Conservation (phyloP, 2,888 invertebrate species). For the Scelioninae gen. 1 region DNA sequence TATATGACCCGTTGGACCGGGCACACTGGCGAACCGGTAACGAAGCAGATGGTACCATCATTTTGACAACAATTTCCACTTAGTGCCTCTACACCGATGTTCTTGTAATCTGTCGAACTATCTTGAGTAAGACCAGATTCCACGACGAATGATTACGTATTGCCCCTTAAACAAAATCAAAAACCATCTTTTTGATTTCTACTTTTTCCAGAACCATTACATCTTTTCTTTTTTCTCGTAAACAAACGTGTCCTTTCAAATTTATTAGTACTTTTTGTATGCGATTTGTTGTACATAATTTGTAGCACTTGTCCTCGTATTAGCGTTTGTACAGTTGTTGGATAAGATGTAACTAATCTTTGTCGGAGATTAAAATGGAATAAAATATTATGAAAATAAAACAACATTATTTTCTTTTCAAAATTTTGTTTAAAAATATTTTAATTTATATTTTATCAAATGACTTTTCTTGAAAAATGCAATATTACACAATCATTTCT, state of each 20-base stretch:
- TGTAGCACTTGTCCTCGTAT: slow-evolving; percentile 35
- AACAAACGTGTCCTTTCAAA: slow-evolving; percentile 27
- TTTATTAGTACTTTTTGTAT: slow-evolving; percentile 43
- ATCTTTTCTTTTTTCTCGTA: slow-evolving; percentile 21
- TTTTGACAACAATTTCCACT: slow-evolving; percentile 84
- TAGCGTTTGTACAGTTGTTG: neutral
- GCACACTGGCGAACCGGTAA: slow-evolving; percentile 76
- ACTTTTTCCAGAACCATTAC: slow-evolving; percentile 1
- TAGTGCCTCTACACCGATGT: slow-evolving; percentile 81
- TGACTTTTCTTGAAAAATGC: no score
- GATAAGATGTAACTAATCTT: slow-evolving; percentile 33
- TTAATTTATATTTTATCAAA: no score
- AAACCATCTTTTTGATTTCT: slow-evolving; percentile 39
- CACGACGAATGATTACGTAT: no score
- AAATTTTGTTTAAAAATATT: no score
- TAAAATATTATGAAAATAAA: no score
- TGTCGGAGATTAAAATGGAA: no score
- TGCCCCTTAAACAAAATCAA: neutral
- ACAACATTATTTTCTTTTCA: no score
- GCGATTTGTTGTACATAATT: slow-evolving; percentile 44
- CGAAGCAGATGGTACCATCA: slow-evolving; percentile 76
- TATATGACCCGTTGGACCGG: slow-evolving; percentile 80
- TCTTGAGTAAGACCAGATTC: no score
- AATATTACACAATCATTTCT: no score
- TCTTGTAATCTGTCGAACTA: no score